These are phyloP conservation scores for Agriotes lineatus DNA, from an alignment of 2,888 invertebrate species.

Conservation along the genomic window DNA sequence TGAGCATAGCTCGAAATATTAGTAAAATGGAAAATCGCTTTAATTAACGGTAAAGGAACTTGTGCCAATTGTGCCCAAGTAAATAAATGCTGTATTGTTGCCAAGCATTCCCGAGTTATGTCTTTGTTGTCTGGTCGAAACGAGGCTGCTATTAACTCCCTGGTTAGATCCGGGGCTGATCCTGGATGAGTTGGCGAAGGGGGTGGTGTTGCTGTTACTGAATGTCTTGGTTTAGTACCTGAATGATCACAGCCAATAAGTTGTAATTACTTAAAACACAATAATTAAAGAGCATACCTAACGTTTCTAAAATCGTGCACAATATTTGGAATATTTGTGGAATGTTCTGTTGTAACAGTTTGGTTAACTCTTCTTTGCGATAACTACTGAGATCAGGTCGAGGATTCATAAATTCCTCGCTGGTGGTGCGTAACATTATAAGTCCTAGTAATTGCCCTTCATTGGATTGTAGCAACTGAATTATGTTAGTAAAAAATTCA, in stretches of 20 bases:
- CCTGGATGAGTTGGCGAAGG: constrained; percentile 72
- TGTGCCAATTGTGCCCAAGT: constrained; percentile 73
- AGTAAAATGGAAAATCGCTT: constrained; percentile 79
- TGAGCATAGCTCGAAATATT: constrained; percentile 75
- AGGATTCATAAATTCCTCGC: constrained; percentile 84
- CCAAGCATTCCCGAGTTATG: constrained; percentile 66
- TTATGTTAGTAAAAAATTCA: constrained; percentile 84
- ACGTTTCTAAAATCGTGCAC: constrained; percentile 64
- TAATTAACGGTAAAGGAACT: constrained; percentile 75
- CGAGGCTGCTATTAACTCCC: constrained; percentile 54
- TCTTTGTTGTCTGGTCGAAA: constrained; percentile 61
- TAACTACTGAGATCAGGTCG: constrained; percentile 76
- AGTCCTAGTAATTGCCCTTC: constrained; percentile 74
- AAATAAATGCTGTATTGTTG: constrained; percentile 72
- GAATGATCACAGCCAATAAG: no score
- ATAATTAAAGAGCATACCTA: constrained; percentile 49
- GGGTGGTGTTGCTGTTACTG: constrained; percentile 74
- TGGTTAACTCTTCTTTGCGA: constrained; percentile 79
- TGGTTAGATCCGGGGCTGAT: constrained; percentile 55
- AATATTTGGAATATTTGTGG: constrained; percentile 77
- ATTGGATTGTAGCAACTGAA: constrained; percentile 72
- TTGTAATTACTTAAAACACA: not conserved
- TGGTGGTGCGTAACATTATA: constrained; percentile 81
- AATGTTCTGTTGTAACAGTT: constrained; percentile 80
- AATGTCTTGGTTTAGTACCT: constrained; percentile 61